These are phyloP conservation scores for Meiosimyza decipiens DNA, from an alignment of 2,888 invertebrate genomes.

Conservation along the genomic window DNA sequence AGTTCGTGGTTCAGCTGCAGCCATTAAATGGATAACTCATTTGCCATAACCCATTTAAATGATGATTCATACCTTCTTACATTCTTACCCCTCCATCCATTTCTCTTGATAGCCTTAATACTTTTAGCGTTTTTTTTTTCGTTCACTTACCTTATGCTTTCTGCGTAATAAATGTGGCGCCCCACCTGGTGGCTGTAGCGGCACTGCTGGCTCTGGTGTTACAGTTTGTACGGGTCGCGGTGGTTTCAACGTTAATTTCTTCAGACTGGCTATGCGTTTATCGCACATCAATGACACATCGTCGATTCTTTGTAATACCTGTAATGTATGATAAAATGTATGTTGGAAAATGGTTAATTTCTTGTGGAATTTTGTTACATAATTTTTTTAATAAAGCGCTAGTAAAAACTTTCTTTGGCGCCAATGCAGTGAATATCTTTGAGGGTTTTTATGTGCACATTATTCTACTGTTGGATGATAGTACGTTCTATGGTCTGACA, in stretches of 20 bases:
- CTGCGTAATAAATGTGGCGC: slow-evolving; percentile 67
- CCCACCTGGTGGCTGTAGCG: slow-evolving; percentile 71
- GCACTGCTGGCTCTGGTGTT: slow-evolving; percentile 77
- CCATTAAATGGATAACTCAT: too few relatives aligned
- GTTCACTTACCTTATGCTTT: slow-evolving; percentile 64
- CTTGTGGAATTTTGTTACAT: not conserved
- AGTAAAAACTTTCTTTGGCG: too few relatives aligned
- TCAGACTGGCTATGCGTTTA: slow-evolving; percentile 79
- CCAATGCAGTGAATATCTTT: too few relatives aligned
- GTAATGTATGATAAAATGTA: slow-evolving; percentile 31
- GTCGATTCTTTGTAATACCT: slow-evolving; percentile 93
- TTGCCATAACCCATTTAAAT: too few relatives aligned
- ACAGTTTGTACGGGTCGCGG: slow-evolving; percentile 84
- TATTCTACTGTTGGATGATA: too few relatives aligned
- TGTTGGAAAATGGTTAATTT: not conserved
- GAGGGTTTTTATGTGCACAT: too few relatives aligned
- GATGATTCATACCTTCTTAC: too few relatives aligned
- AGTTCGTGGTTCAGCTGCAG: too few relatives aligned
- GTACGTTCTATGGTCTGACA: too few relatives aligned
- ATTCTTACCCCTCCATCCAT: too few relatives aligned
- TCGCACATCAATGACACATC: slow-evolving; percentile 95
- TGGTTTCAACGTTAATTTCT: slow-evolving; percentile 78
- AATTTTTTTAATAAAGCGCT: not conserved
- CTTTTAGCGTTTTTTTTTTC: not conserved
- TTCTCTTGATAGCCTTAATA: too few relatives aligned